A percentile compares a stretch with the other conserved stretches of the same genome.
phyloP scores from a whole-genome alignment of 2,797 vertebrate species.

The Tapera naevia region DNA sequence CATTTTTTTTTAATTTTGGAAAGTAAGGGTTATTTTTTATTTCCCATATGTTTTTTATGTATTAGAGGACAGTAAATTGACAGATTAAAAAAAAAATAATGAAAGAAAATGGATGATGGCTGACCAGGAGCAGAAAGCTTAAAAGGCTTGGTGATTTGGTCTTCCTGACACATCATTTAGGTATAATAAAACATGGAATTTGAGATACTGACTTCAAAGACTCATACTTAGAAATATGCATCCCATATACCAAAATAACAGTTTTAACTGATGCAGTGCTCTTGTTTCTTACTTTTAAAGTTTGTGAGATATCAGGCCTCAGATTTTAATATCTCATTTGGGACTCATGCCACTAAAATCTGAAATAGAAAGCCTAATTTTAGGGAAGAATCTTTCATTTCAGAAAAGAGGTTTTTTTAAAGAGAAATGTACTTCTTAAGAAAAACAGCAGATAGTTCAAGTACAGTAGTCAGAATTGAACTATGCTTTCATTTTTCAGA shows the following conservation, averaged over 20 bases:
- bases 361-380: not conserved
- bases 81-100: not conserved
- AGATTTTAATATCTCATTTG: not conserved
- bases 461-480: not conserved
- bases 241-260: not conserved
- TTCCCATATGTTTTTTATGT: not conserved
- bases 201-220: not conserved
- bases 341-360: not conserved
- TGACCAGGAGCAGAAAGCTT: not conserved
- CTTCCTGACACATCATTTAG: not conserved
- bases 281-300: conserved; percentile 1
- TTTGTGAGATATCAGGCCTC: not conserved
- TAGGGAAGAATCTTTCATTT: not conserved
- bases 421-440: not conserved
- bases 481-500: not conserved
- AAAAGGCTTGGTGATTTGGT: not conserved
- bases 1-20: not conserved
- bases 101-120: not conserved
- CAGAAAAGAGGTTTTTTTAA: not conserved
- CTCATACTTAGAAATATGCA: not conserved
- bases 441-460: not conserved
- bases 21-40: not conserved
- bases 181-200: not conserved
- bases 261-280: not conserved
- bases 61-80: not conserved